Percentiles rank a stretch among this genome's conserved stretches.
Conservation (phyloP, 2,113 vertebrate genomes). For the Lepisosteus oculatus region DNA sequence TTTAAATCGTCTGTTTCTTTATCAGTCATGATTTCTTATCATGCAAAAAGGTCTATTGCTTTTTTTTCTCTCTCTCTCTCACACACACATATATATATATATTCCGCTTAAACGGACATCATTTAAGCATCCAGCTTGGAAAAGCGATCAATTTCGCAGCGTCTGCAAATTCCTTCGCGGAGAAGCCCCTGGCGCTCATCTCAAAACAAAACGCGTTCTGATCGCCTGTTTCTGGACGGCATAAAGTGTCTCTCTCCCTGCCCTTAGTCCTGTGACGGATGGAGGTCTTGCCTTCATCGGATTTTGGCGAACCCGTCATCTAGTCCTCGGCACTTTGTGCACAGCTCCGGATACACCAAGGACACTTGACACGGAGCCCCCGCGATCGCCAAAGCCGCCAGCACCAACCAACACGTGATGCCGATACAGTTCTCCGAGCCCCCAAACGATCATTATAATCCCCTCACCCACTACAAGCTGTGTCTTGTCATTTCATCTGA, state of each 20-base stretch:
- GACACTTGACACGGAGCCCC: constrained; percentile 15
- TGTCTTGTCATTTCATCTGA: constrained; percentile 4
- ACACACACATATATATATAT: too few relatives aligned
- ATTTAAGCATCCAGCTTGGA: constrained; percentile 28
- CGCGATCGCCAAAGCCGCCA: constrained; percentile 3
- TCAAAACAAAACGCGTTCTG: constrained; percentile 27
- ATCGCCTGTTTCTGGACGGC: constrained; percentile 37
- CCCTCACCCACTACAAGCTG: background rate
- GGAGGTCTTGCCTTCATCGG: constrained; percentile 2
- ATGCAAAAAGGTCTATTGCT: too few relatives aligned
- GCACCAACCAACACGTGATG: constrained; percentile 14
- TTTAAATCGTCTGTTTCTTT: too few relatives aligned
- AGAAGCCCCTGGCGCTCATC: constrained; percentile 33
- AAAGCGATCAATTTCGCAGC: constrained; percentile 23
- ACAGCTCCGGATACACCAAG: constrained; percentile 45
- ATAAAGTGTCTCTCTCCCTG: constrained; percentile 39
- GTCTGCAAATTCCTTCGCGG: constrained; percentile 38
- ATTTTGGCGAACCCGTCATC: too few relatives aligned
- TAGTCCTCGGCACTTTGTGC: constrained; percentile 35
- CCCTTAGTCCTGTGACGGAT: background rate
- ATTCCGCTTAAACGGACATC: too few relatives aligned
- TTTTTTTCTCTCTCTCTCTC: too few relatives aligned
- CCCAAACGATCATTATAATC: constrained; percentile 28
- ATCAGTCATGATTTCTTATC: too few relatives aligned
- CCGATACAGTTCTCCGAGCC: constrained; percentile 41